Conservation (phyloP, 2,888 invertebrate species). For the Cybosia mesomella region DNA sequence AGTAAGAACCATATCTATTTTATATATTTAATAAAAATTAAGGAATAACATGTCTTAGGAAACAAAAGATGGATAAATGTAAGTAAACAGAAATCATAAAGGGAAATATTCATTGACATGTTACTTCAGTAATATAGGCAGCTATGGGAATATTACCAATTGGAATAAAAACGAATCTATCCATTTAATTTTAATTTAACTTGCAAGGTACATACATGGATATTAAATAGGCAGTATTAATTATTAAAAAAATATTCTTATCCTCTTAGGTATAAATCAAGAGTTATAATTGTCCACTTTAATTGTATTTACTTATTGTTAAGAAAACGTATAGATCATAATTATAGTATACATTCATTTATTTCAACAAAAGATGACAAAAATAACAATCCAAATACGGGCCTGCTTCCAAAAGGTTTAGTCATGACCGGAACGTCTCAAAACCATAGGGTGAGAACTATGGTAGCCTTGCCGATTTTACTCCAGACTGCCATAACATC, state of each 20-base stretch:
- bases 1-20: background rate
- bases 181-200: background rate
- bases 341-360: background rate
- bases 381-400: conserved; percentile 43
- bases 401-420: conserved; percentile 61
- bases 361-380: conserved; percentile 13
- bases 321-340: background rate
- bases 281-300: background rate
- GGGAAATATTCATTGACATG: too few species aligned
- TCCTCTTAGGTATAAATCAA: background rate
- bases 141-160: background rate
- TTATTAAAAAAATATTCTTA: background rate
- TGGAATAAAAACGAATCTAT: background rate
- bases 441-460: conserved; percentile 71
- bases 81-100: too few species aligned
- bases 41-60: background rate
- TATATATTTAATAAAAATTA: background rate
- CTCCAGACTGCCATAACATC: conserved; percentile 64
- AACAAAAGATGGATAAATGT: background rate
- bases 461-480: conserved; percentile 61
- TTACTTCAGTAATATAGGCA: too few species aligned
- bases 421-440: conserved; percentile 66
- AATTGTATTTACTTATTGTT: background rate
- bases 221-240: background rate
- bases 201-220: background rate